Percentiles rank a stretch among this genome's conserved stretches.
Conservation (phyloP, 2,888 invertebrate species). For the Rhagonycha fulva region DNA sequence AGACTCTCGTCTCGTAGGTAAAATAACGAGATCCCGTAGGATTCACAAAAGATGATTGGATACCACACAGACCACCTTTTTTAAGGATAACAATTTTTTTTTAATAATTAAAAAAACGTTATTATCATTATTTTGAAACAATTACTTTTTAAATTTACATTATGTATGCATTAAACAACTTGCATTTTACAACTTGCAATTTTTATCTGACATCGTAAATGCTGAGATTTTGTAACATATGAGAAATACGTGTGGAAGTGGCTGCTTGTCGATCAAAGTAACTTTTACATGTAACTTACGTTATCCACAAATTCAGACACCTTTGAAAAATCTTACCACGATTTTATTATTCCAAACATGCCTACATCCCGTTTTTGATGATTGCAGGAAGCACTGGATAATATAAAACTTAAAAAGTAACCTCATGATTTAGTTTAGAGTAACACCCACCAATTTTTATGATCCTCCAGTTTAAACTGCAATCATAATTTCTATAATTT, state of each 20-base stretch:
- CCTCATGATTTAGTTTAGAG: neutral
- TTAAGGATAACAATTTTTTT: neutral
- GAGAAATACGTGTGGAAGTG: conserved; percentile 9
- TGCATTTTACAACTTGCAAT: neutral
- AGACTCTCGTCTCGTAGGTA: conserved; percentile 29
- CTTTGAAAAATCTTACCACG: neutral
- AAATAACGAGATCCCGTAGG: conserved; percentile 28
- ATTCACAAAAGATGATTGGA: conserved; percentile 27
- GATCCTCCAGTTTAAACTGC: neutral
- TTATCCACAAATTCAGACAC: conserved; percentile 6
- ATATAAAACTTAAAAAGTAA: neutral
- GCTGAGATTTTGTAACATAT: conserved; percentile 2
- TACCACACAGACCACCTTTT: conserved; percentile 22
- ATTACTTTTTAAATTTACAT: neutral
- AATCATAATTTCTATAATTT: neutral
- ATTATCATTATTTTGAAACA: neutral
- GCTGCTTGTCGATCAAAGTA: conserved; percentile 4
- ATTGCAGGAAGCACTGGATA: neutral
- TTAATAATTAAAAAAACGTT: neutral
- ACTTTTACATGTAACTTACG: conserved; percentile 12
- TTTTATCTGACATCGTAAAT: conserved; percentile 1
- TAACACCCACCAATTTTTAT: neutral
- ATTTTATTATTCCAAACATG: conserved; percentile 7
- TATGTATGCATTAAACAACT: conserved; percentile 8
- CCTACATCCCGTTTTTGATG: neutral